These are phyloP conservation scores for Seriola dumerili DNA, from an alignment of 2,113 vertebrate species.

Conservation along the genomic window DNA sequence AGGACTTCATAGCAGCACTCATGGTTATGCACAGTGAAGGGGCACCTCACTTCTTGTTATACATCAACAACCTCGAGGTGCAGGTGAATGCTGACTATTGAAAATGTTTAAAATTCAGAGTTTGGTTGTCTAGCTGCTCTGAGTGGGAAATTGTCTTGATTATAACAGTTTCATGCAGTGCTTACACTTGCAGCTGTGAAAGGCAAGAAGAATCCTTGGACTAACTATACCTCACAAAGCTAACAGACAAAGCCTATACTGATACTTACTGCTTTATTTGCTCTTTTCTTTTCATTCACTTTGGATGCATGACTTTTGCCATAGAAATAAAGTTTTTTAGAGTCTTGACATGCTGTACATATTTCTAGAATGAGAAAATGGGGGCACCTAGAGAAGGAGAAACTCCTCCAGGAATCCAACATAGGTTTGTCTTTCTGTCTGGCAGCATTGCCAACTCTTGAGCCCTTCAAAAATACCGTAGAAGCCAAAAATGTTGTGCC, in stretches of 20 bases:
- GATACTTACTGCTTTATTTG: no score
- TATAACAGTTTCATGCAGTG: neutral
- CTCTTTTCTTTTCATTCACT: no score
- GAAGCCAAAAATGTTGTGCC: neutral
- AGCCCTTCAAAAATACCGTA: neutral
- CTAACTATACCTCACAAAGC: no score
- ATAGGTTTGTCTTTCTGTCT: neutral
- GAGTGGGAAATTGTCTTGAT: neutral
- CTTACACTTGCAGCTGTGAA: neutral
- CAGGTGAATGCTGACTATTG: conserved; percentile 4
- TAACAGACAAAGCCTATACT: no score
- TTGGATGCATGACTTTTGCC: no score
- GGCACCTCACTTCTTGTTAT: neutral
- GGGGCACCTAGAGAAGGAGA: neutral
- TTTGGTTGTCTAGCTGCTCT: neutral
- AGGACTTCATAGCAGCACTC: neutral
- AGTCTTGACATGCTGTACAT: neutral
- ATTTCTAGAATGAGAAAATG: neutral
- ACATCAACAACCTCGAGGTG: neutral
- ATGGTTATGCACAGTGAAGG: neutral
- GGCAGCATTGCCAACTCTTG: neutral
- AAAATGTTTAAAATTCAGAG: conserved; percentile 3
- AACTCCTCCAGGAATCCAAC: neutral
- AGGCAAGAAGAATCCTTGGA: no score
- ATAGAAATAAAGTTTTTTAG: neutral